Evolutionary conservation across 1,140 invertebrate species (phyloP).

Genomic region (Lineus longissimus): DNA sequence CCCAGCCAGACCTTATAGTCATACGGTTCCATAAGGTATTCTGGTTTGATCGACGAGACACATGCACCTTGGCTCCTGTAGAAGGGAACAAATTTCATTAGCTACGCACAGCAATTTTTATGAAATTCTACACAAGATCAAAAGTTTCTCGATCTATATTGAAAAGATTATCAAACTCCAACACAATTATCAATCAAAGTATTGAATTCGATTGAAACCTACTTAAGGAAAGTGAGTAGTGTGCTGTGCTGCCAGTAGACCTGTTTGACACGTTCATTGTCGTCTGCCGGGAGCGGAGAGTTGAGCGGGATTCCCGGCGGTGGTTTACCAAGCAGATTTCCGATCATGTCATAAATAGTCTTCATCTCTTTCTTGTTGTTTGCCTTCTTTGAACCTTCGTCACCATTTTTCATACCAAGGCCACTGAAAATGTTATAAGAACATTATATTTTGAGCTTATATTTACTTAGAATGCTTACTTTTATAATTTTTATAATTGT

Average conservation of each 20-base stretch:
- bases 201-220: not conserved
- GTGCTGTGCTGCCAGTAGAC: slow-evolving; percentile 52
- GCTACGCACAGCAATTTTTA: too few relatives aligned
- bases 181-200: not conserved
- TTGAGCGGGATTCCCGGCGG: slow-evolving; percentile 50
- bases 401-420: not conserved
- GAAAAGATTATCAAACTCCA: not conserved
- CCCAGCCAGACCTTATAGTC: slow-evolving; percentile 50
- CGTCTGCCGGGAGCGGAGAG: slow-evolving; percentile 42
- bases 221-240: slow-evolving; percentile 53
- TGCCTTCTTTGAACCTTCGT: not conserved
- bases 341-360: slow-evolving; percentile 54
- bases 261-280: slow-evolving; percentile 48
- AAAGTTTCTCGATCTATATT: not conserved
- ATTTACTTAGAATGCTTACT: not conserved
- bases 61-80: slow-evolving; percentile 50
- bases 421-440: not conserved
- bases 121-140: too few relatives aligned
- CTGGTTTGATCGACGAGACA: slow-evolving; percentile 48
- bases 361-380: slow-evolving; percentile 41
- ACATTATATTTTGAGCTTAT: not conserved
- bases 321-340: slow-evolving; percentile 40
- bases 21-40: slow-evolving; percentile 48
- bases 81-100: not conserved
- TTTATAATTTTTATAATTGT: too few relatives aligned